Conservation (phyloP, 2,113 vertebrate species). For the Antigone vipio region DNA sequence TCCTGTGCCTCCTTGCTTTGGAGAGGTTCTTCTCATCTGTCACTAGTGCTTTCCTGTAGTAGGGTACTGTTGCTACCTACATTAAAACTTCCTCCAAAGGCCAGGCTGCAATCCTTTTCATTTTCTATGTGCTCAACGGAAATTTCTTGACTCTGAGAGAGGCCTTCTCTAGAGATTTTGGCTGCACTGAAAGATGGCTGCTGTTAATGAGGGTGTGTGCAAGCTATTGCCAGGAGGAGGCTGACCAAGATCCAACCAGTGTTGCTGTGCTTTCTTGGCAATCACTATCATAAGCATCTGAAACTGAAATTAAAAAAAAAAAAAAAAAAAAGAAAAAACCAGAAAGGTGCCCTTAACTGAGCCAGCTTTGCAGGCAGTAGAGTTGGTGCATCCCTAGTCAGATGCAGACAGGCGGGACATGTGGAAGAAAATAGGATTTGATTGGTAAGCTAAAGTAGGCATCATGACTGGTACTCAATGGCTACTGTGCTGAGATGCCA, state of each 20-base stretch:
- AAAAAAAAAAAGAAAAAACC: neutral
- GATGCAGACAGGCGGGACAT: neutral
- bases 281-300: neutral
- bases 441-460: neutral
- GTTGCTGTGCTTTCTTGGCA: neutral
- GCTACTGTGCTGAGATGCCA: neutral
- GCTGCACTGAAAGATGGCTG: neutral
- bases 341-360: neutral
- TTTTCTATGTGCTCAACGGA: neutral
- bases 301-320: neutral
- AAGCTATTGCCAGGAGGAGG: neutral
- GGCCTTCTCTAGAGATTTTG: neutral
- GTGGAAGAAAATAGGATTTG: neutral
- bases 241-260: neutral
- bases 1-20: neutral
- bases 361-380: neutral
- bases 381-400: neutral
- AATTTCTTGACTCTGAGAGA: neutral
- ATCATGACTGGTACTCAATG: neutral
- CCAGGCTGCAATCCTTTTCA: neutral
- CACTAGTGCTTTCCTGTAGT: neutral
- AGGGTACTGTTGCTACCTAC: neutral
- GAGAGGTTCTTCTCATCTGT: neutral
- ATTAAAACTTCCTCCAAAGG: neutral
- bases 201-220: fast-evolving